A percentile compares a stretch with the other conserved stretches of the same genome.
Conservation (phyloP, 2,797 vertebrate species). For the Falco biarmicus region DNA sequence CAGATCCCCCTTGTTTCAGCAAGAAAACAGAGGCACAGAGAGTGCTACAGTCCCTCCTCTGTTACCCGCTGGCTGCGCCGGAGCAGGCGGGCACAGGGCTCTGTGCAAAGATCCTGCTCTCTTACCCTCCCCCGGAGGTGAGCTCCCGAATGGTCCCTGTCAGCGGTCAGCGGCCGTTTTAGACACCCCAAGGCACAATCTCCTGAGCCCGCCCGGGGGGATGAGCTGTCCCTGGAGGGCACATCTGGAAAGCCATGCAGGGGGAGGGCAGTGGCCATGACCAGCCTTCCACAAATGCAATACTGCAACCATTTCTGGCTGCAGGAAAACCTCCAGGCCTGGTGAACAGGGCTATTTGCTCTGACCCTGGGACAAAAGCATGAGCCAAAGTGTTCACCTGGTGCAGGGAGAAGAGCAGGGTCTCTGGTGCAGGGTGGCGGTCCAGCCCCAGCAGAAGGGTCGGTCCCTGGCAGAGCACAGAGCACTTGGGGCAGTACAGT, state of each 20-base stretch:
- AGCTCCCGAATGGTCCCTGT: background rate
- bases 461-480: background rate
- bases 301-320: background rate
- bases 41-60: conserved; percentile 15
- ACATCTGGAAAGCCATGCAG: background rate
- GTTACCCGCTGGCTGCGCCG: background rate
- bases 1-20: conserved; percentile 47
- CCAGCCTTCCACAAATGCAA: background rate
- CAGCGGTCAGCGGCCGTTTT: background rate
- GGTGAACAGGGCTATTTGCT: background rate
- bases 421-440: background rate
- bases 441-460: background rate
- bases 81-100: background rate
- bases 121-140: background rate
- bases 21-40: conserved; percentile 38
- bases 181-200: background rate
- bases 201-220: background rate
- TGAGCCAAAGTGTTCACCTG: background rate
- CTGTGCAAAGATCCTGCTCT: background rate
- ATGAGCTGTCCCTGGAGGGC: accelerated
- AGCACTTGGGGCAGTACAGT: background rate
- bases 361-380: background rate
- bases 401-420: background rate
- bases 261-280: background rate
- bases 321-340: too few species aligned